A percentile compares a stretch with the other conserved stretches of the same genome.
Conservation (phyloP, 2,113 vertebrate genomes). For the Corapipo altera region DNA sequence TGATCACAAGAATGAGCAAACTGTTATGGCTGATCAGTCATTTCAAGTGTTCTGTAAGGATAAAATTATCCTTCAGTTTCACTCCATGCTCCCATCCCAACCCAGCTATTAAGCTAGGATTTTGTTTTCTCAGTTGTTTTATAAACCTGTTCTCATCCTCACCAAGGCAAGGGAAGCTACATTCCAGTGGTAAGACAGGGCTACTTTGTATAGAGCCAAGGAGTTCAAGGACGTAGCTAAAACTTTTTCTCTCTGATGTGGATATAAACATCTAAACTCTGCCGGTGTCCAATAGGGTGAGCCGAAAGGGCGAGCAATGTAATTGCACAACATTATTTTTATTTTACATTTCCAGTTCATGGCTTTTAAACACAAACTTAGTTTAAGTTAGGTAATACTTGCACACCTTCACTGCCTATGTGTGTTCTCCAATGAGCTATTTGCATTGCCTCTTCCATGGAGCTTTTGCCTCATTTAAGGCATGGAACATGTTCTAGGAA, state of each 20-base stretch:
- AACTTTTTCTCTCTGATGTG: neutral
- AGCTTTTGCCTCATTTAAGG: neutral
- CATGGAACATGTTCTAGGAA: neutral
- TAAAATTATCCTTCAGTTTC: neutral
- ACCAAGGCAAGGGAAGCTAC: neutral
- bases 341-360: neutral
- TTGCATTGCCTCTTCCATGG: accelerated
- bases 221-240: neutral
- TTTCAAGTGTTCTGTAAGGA: neutral
- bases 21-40: neutral
- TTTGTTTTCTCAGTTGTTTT: neutral
- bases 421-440: neutral
- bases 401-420: neutral
- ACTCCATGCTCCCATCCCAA: neutral
- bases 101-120: neutral
- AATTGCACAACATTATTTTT: neutral
- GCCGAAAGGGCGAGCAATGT: accelerated
- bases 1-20: neutral
- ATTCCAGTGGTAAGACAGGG: neutral
- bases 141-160: neutral
- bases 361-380: neutral
- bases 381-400: neutral
- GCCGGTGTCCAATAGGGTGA: neutral
- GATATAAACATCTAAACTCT: neutral
- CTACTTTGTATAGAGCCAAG: neutral